Base-by-base conservation (phyloP, 1,140 invertebrate species). In the Danaus plexippus region DNA sequence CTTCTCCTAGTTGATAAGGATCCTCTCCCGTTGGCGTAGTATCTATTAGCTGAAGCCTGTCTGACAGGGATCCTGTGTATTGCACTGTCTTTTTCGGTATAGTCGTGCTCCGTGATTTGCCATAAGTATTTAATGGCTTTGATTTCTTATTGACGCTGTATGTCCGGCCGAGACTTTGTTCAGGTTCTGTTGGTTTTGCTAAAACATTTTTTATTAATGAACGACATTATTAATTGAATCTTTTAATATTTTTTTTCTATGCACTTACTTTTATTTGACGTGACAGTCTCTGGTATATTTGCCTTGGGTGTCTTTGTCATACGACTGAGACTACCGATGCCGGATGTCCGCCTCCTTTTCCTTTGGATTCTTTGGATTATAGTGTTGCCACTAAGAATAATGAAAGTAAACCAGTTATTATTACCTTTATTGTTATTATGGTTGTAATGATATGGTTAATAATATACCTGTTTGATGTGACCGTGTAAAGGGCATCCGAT, bases 11-110 rank as follows among this genome's bases (percentile, higher is more conserved):
- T 53, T 85, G 81, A 47, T 86, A 86, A 0, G 83, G 83, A 41
- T 86, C 83, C 59, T 83, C 80, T 1, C 83, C 83, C 0, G 80
- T 83, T 6, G 83, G 83, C 0, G 81, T 83, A 3, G 80, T 81
- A 43, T 86, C 83, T 1, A 86, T 84, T 3, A 85, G 61, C 52
- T 75, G 74, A 1, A 85, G 61, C 40, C 82, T 65, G 46, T 84
- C 77, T 1, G 80, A 81, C 9, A 86, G 60, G 0, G 82, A 84
- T 1, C 77, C 77, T 1, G 73, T 78, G 32, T 71, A 81, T 40
- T 73, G 74, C 0, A 51, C 62, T 0, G 71, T 69, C 32, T 58
- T 66, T 49, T 75, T 80, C 11, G 66, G 47, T 52, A 69, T 54
- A 10, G 60, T 63, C 8, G 57, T 65, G 18, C 47, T 63, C 11